A percentile compares a stretch with the other conserved stretches of the same genome.
These are phyloP conservation scores for Thomomys bottae DNA, from an alignment of 2,113 vertebrate species.

Conservation along the genomic window DNA sequence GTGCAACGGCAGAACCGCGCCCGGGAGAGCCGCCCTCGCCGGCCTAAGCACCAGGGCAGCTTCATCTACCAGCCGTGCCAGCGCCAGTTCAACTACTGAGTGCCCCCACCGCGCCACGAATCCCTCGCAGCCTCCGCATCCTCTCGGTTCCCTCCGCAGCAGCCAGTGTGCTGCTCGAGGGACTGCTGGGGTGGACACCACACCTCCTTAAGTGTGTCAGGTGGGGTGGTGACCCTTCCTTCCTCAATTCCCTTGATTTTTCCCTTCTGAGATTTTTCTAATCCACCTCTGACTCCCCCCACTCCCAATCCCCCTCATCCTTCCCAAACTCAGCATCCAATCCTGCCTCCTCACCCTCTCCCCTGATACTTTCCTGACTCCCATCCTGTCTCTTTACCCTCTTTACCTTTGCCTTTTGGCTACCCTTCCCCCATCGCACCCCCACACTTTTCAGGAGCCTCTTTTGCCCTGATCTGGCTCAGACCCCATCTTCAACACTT, in stretches of 20 bases:
- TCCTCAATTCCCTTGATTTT: not conserved
- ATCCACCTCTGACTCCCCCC: not conserved
- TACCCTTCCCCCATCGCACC: not conserved
- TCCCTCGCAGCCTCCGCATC: not conserved
- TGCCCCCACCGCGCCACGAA: not conserved
- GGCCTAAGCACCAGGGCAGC: slow-evolving; percentile 86
- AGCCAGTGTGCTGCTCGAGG: slow-evolving; percentile 51
- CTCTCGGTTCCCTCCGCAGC: not conserved
- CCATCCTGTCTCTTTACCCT: not conserved
- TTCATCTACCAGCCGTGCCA: slow-evolving; percentile 96
- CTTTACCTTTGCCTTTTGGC: slow-evolving; percentile 13
- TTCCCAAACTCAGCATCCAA: not conserved
- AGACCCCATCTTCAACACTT: slow-evolving; percentile 3
- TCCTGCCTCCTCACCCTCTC: not conserved
- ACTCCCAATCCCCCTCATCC: not conserved
- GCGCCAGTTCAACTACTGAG: slow-evolving; percentile 95
- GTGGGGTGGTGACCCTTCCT: slow-evolving; percentile 42
- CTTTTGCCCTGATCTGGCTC: slow-evolving; percentile 7
- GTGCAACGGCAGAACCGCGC: slow-evolving; percentile 95
- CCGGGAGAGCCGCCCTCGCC: slow-evolving; percentile 89
- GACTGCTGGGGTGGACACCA: not conserved
- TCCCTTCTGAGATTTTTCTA: not conserved
- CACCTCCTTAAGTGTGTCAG: slow-evolving; percentile 32
- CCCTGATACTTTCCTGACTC: not conserved
- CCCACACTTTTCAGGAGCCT: slow-evolving; percentile 13